phyloP scores from a whole-genome alignment of 2,113 vertebrate genomes.

The Sapajus apella region DNA sequence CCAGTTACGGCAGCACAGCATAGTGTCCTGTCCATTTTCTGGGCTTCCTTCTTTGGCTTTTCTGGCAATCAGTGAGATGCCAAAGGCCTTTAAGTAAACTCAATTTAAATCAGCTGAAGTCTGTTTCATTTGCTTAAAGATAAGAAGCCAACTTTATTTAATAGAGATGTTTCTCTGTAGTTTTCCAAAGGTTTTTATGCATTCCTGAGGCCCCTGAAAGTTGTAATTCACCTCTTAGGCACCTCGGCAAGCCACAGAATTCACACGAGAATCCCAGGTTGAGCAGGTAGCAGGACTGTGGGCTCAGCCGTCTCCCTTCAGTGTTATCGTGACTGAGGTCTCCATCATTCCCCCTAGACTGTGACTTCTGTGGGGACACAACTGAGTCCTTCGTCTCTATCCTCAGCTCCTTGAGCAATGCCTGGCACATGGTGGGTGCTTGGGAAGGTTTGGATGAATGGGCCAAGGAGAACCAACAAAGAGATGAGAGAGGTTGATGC shows the following conservation, averaged over 20 bases:
- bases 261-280: not conserved
- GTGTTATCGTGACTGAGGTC: not conserved
- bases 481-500: not conserved
- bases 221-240: not conserved
- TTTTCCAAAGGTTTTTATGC: not conserved
- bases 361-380: not conserved
- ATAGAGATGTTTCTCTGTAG: not conserved
- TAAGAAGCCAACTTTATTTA: not conserved
- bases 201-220: not conserved
- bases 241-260: not conserved
- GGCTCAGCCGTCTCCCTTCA: not conserved
- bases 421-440: not conserved
- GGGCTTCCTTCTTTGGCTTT: not conserved
- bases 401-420: not conserved
- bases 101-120: not conserved
- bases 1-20: fast-evolving
- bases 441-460: not conserved
- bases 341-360: not conserved
- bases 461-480: not conserved
- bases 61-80: not conserved
- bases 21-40: not conserved
- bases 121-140: not conserved
- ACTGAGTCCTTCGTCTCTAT: not conserved
- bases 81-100: not conserved
- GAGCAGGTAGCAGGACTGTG: not conserved